Percentiles rank a stretch among this genome's conserved stretches.
Evolutionary conservation across 2,888 invertebrate species (phyloP).

Genomic region (Kryphioiulus occultus): DNA sequence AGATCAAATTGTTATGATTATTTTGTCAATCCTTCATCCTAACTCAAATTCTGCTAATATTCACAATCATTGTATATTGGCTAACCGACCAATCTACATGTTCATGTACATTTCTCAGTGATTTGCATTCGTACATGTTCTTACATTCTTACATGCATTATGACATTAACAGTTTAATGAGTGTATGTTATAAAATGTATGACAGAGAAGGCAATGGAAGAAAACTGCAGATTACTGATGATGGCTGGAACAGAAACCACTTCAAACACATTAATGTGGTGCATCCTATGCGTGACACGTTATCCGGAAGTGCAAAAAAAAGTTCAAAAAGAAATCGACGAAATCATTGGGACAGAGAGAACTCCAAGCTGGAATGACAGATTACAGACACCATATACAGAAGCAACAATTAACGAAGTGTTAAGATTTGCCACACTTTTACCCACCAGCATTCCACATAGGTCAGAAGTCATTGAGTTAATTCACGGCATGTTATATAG

Average conservation of each 20-base stretch:
- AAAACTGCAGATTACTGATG: slow-evolving; percentile 3
- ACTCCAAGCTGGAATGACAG: slow-evolving; percentile 41
- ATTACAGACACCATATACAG: slow-evolving; percentile 48
- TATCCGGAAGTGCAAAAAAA: slow-evolving; percentile 51
- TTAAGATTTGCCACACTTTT: slow-evolving; percentile 43
- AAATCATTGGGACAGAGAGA: slow-evolving; percentile 44
- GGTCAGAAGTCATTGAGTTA: too few relatives aligned
- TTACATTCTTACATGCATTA: neutral
- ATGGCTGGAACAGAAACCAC: slow-evolving; percentile 50
- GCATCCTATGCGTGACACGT: slow-evolving; percentile 35
- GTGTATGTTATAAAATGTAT: neutral
- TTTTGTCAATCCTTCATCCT: too few relatives aligned
- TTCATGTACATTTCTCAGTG: too few relatives aligned
- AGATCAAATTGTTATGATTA: too few relatives aligned
- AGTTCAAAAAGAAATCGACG: slow-evolving; percentile 51
- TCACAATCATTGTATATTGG: too few relatives aligned
- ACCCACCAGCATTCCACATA: slow-evolving; percentile 49
- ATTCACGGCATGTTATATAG: too few relatives aligned
- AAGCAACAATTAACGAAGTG: slow-evolving; percentile 50
- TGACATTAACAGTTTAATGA: neutral
- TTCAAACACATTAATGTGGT: slow-evolving; percentile 49
- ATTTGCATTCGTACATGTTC: too few relatives aligned
- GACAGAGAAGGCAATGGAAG: neutral
- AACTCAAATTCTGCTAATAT: too few relatives aligned
- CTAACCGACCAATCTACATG: too few relatives aligned